Base-by-base conservation (phyloP, 53 echinoderm and acorn worm species). In the Paracentrotus lividus region DNA sequence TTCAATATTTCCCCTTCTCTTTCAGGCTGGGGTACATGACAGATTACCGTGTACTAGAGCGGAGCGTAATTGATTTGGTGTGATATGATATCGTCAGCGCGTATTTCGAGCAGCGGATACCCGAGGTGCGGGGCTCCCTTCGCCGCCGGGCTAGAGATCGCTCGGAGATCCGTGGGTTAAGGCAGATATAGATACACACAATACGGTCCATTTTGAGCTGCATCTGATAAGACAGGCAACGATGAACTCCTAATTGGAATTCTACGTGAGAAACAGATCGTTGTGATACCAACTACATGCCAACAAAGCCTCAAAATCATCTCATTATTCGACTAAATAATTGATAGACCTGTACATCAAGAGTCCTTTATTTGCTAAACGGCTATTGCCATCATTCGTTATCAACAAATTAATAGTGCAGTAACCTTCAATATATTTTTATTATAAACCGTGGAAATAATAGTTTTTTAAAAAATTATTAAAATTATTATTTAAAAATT, bases 31-130 rank as follows among this genome's bases (percentile, higher is more conserved):
- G 40, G 55, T 52, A 53, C 91, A 91, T 75, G 91, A 52, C 91
- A 91, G 91, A 91, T 91, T 91, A 91, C 36, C 91, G 91, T 91
- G 91, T 91, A 51, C 76, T 18, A 52, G 56, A 53, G 52, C 32
- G 55, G 29, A 52, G 55, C 34, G 76, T 91, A 91, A 91, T 91
- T 91, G 91, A 91, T 91, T 91, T 91, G 91, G 24, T 72, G 91
- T 91, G 91, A 91, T 91, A 91, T 91, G 91, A 91, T 76, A 91
- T 53, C 76, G 52, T 75, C 34, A 91, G 75, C 76, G 91, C 42
- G 66, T 26, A 24, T 42, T 15, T 26, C 44, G 42, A 90, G 66
- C 90, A 90, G 90, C 90, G 90, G 90, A 90, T 51, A 90, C 64
- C 90, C 66, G 67, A 65, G 90, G 90, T 90, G 66, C 67, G 66